Conservation (phyloP, 2,113 vertebrate genomes). For the Cochlearius cochlearius region DNA sequence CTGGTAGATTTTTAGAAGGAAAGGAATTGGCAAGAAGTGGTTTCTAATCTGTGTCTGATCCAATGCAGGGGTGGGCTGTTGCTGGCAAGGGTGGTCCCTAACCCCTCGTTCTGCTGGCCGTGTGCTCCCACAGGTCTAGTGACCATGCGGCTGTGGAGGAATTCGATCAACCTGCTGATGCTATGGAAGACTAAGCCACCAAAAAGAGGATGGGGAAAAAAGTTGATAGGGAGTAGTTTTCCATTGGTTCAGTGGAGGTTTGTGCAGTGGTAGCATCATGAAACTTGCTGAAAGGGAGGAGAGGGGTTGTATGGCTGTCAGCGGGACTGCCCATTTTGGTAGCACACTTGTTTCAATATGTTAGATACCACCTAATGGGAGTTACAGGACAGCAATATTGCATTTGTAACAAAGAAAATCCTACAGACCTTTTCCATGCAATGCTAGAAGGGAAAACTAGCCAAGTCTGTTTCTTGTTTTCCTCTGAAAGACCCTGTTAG, state of each 20-base stretch:
- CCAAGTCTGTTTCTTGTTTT: background rate
- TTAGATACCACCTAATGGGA: background rate
- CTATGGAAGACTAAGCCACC: background rate
- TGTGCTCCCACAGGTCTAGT: background rate
- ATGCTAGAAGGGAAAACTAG: background rate
- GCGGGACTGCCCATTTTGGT: background rate
- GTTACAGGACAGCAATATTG: background rate
- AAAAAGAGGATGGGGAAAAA: background rate
- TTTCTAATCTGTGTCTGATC: background rate
- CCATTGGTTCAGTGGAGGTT: background rate
- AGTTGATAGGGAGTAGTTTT: background rate
- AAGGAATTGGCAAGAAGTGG: background rate
- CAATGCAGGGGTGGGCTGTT: background rate
- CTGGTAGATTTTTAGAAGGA: background rate
- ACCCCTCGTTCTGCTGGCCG: background rate
- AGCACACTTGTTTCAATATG: background rate
- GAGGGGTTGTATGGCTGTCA: background rate
- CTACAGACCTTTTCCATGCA: background rate
- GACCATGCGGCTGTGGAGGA: background rate
- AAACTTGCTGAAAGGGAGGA: background rate
- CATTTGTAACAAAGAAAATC: background rate
- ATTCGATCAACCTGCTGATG: background rate
- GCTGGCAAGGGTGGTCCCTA: background rate
- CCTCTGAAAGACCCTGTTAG: background rate
- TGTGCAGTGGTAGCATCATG: background rate